Conservation (phyloP, 2,797 vertebrate genomes). For the Sebastes jordani region DNA sequence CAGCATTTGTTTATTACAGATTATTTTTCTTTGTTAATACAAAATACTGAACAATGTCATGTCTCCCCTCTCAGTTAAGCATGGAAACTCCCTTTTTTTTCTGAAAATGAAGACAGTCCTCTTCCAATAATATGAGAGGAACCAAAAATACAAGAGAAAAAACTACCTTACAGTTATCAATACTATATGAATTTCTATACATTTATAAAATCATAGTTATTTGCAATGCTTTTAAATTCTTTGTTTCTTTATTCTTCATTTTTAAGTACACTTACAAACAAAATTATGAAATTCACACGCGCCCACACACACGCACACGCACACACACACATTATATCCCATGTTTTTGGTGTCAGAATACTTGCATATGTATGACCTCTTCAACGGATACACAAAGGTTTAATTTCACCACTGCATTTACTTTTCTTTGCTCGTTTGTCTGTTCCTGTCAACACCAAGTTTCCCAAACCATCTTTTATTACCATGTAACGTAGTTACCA, state of each 20-base stretch:
- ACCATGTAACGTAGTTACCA: slow-evolving; percentile 8
- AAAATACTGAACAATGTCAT: slow-evolving; percentile 75
- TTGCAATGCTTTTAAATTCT: slow-evolving; percentile 63
- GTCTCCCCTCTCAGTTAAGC: slow-evolving; percentile 31
- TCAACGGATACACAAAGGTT: slow-evolving; percentile 21
- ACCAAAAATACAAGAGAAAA: slow-evolving; percentile 40
- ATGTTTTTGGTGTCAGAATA: slow-evolving; percentile 76
- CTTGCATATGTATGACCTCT: slow-evolving; percentile 73
- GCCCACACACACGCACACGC: not conserved
- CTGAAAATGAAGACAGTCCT: slow-evolving; percentile 58
- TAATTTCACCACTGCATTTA: slow-evolving; percentile 22
- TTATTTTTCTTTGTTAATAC: slow-evolving; percentile 61
- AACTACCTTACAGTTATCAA: slow-evolving; percentile 62
- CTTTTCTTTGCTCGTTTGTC: slow-evolving; percentile 6
- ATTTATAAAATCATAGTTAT: slow-evolving; percentile 80
- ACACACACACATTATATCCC: slow-evolving; percentile 25
- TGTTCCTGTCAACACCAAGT: slow-evolving; percentile 16
- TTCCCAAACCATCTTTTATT: not conserved
- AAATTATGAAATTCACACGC: slow-evolving; percentile 59
- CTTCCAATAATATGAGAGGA: slow-evolving; percentile 48
- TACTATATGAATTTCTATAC: slow-evolving; percentile 72
- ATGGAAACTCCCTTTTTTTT: slow-evolving; percentile 74
- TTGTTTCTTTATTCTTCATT: slow-evolving; percentile 77
- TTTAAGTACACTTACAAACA: slow-evolving; percentile 83
- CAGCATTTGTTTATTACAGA: slow-evolving; percentile 73